Percentiles rank a stretch among this genome's conserved stretches.
Evolutionary conservation across 2,113 vertebrate genomes (phyloP).

Genomic region (Ceuthmochares aereus): DNA sequence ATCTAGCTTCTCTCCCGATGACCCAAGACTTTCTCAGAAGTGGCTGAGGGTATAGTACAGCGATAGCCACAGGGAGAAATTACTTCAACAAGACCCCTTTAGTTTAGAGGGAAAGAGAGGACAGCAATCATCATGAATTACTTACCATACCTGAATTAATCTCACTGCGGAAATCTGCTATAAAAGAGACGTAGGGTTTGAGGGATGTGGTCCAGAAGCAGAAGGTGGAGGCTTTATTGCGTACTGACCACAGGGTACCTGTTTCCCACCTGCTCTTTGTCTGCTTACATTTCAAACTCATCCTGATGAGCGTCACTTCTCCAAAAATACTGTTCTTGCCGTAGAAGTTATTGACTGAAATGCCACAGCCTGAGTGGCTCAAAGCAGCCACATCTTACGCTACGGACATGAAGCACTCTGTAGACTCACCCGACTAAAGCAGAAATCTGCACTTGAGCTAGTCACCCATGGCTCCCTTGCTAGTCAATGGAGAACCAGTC

Average conservation of each 20-base stretch:
- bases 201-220: not conserved
- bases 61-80: not conserved
- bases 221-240: not conserved
- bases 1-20: not conserved
- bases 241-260: not conserved
- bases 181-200: not conserved
- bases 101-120: not conserved
- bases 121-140: not conserved
- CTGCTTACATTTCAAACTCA: not conserved
- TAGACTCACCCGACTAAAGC: not conserved
- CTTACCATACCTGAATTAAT: not conserved
- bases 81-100: not conserved
- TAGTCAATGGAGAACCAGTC: not conserved
- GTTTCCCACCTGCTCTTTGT: not conserved
- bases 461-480: not conserved
- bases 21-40: not conserved
- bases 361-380: constrained; percentile 25
- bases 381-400: not conserved
- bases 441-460: constrained; percentile 5
- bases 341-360: constrained; percentile 13
- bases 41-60: not conserved
- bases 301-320: not conserved
- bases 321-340: not conserved
- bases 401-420: rapidly evolving
- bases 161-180: not conserved